Evolutionary conservation across 2,113 vertebrate genomes (phyloP).

Genomic region (Alethe diademata): DNA sequence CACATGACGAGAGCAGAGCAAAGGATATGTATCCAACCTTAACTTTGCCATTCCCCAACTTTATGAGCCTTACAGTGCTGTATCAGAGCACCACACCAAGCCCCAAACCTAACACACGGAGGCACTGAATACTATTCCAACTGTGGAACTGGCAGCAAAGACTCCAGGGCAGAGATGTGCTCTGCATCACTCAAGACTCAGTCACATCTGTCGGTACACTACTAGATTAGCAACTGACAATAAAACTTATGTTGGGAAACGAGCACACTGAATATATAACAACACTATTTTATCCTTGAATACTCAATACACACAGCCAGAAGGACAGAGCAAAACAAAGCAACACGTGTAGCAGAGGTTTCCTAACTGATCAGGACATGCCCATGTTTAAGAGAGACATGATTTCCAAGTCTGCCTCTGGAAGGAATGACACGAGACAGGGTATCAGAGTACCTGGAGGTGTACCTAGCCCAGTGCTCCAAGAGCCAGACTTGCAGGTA

Average conservation of each 20-base stretch:
- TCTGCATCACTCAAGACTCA: neutral
- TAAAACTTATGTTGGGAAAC: neutral
- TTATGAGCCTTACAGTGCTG: neutral
- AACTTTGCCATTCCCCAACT: neutral
- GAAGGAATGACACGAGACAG: neutral
- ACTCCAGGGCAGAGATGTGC: neutral
- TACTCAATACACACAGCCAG: neutral
- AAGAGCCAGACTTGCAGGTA: neutral
- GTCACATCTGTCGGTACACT: neutral
- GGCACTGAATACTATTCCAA: neutral
- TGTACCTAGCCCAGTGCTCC: neutral
- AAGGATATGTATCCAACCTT: neutral
- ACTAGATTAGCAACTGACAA: neutral
- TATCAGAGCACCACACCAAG: accelerated
- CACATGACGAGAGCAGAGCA: neutral
- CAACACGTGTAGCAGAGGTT: neutral
- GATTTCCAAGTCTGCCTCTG: neutral
- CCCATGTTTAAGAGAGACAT: neutral
- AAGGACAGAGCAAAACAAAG: neutral
- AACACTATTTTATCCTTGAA: neutral
- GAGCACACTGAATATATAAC: neutral
- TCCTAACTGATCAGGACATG: neutral
- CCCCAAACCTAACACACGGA: neutral
- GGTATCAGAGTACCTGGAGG: neutral
- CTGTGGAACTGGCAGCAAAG: neutral